phyloP scores from a whole-genome alignment of 2,888 invertebrate genomes.

The Aphodius sticticus region DNA sequence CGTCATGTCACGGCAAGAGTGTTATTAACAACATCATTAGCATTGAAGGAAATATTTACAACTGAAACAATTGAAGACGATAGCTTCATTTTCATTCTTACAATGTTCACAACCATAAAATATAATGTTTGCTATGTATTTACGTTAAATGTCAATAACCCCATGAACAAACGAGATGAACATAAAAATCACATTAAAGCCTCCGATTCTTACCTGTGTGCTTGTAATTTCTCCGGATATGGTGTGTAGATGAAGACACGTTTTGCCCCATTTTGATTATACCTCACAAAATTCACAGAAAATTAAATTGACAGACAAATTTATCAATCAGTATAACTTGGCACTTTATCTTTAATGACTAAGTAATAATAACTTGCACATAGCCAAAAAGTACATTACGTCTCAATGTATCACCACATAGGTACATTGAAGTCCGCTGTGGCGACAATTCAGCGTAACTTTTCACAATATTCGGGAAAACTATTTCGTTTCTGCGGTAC shows the following conservation, averaged over 20 bases:
- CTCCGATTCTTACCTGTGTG: constrained; percentile 38
- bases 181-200: background rate
- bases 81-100: no score
- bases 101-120: background rate
- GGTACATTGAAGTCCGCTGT: no score
- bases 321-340: background rate
- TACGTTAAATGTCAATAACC: constrained; percentile 5
- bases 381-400: background rate
- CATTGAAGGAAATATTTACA: background rate
- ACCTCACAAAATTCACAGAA: background rate
- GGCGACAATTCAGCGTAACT: background rate
- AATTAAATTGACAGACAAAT: constrained; percentile 15
- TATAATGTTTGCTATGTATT: background rate
- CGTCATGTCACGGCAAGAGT: background rate
- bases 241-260: constrained; percentile 39
- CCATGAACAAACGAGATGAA: background rate
- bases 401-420: background rate
- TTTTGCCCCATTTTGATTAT: constrained; percentile 42
- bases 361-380: no score
- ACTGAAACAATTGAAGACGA: no score
- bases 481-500: background rate
- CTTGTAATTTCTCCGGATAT: constrained; percentile 40
- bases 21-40: background rate
- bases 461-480: background rate
- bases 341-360: background rate